phyloP scores from a whole-genome alignment of 2,797 vertebrate species.

The Moxostoma hubbsi region DNA sequence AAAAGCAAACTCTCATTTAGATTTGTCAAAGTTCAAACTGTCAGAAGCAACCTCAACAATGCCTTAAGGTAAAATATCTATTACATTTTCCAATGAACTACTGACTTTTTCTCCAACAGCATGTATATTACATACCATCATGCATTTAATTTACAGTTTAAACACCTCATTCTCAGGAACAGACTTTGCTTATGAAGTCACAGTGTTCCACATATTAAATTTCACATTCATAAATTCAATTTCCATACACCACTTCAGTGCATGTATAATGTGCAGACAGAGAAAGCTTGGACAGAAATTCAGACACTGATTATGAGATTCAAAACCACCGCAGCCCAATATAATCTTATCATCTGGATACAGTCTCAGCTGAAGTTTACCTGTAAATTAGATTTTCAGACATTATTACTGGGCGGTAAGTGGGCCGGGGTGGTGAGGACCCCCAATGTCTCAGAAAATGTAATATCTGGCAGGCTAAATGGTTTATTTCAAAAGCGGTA shows the following conservation, averaged over 20 bases:
- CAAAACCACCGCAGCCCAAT: slow-evolving; percentile 52
- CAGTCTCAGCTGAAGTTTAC: slow-evolving; percentile 52
- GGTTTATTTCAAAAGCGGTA: slow-evolving; percentile 62
- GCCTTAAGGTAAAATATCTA: neutral
- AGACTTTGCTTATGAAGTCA: slow-evolving; percentile 22
- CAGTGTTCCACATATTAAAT: slow-evolving; percentile 41
- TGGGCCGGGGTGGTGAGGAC: slow-evolving; percentile 40
- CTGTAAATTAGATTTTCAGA: slow-evolving; percentile 58
- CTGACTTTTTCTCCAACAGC: neutral
- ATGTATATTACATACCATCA: slow-evolving; percentile 22
- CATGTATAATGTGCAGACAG: slow-evolving; percentile 27
- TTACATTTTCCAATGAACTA: neutral
- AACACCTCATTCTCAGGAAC: slow-evolving; percentile 27
- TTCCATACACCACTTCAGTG: slow-evolving; percentile 9
- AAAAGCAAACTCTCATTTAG: slow-evolving; percentile 45
- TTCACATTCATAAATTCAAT: slow-evolving; percentile 42
- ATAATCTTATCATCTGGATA: slow-evolving; percentile 58
- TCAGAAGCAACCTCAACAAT: slow-evolving; percentile 9
- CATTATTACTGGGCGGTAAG: slow-evolving; percentile 58
- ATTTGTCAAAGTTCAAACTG: slow-evolving; percentile 23
- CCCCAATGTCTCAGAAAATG: slow-evolving; percentile 57
- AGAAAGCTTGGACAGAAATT: slow-evolving; percentile 26
- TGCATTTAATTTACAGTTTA: slow-evolving; percentile 31
- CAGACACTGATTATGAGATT: slow-evolving; percentile 43
- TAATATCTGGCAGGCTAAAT: slow-evolving; percentile 60